Evolutionary conservation across 2,888 invertebrate species (phyloP).

Genomic region (Conomelus anceps): DNA sequence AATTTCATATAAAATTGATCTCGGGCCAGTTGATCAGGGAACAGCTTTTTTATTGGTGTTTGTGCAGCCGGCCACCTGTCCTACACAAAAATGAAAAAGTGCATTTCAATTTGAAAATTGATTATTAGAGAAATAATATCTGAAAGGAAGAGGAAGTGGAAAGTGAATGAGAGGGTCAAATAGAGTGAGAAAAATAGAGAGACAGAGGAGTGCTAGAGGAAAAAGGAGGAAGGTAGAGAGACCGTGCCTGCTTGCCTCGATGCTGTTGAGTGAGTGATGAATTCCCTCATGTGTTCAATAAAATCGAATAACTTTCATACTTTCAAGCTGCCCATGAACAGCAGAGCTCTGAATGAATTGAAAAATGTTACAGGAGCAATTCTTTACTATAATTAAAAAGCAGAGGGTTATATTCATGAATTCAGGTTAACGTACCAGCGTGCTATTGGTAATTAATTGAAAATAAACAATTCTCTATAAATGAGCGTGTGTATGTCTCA

Average conservation of each 20-base stretch:
- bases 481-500: too few species aligned
- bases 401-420: not conserved
- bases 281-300: not conserved
- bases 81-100: too few species aligned
- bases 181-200: not conserved
- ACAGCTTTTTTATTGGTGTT: too few species aligned
- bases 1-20: too few species aligned
- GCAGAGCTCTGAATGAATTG: not conserved
- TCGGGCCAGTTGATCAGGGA: too few species aligned
- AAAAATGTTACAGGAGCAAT: not conserved
- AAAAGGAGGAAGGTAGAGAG: not conserved
- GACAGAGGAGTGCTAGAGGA: not conserved
- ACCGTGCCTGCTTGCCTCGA: not conserved
- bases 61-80: too few species aligned
- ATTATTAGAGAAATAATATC: too few species aligned
- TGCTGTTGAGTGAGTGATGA: not conserved
- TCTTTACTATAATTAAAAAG: not conserved
- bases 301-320: not conserved
- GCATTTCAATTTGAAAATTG: too few species aligned
- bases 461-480: not conserved
- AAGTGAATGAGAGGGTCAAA: too few species aligned
- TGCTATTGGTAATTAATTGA: not conserved
- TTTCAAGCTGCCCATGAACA: not conserved
- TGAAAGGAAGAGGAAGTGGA: too few species aligned
- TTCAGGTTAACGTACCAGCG: not conserved